Conservation (phyloP, 1,140 invertebrate genomes). For the Schlechtendalia chinensis region DNA sequence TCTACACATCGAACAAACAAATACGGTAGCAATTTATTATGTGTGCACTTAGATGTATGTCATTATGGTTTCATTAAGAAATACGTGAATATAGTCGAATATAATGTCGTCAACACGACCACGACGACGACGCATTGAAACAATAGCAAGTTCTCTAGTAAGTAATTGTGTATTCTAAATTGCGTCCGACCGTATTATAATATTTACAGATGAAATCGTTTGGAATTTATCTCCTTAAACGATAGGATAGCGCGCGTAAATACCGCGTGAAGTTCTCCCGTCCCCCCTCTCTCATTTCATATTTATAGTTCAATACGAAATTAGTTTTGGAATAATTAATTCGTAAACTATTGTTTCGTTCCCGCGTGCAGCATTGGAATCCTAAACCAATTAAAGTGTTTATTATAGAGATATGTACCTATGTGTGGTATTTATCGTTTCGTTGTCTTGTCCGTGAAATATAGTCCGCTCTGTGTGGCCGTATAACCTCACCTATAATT, state of each 20-base stretch:
- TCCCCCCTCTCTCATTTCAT: background rate
- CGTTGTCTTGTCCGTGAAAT: background rate
- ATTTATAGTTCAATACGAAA: constrained; percentile 17
- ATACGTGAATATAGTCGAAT: too few relatives aligned
- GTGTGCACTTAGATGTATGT: too few relatives aligned
- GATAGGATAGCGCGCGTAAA: background rate
- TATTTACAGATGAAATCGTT: background rate
- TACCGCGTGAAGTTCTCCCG: background rate
- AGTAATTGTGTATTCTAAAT: too few relatives aligned
- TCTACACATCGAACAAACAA: too few relatives aligned
- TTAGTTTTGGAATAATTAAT: constrained; percentile 44
- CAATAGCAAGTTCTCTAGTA: too few relatives aligned
- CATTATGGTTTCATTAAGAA: too few relatives aligned
- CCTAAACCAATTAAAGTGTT: constrained; percentile 31
- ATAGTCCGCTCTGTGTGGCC: background rate
- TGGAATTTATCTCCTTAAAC: background rate
- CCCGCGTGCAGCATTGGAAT: background rate
- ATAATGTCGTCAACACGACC: too few relatives aligned
- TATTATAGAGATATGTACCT: background rate
- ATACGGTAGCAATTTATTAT: too few relatives aligned
- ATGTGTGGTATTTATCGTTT: constrained; percentile 19
- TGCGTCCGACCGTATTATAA: too few relatives aligned
- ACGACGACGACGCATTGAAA: too few relatives aligned
- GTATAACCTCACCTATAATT: too few relatives aligned
- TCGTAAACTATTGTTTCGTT: constrained; percentile 22